A percentile compares a stretch with the other conserved stretches of the same genome.
phyloP scores from a whole-genome alignment of 92 coral and sea anemone species.

The Paramuricea clavata region DNA sequence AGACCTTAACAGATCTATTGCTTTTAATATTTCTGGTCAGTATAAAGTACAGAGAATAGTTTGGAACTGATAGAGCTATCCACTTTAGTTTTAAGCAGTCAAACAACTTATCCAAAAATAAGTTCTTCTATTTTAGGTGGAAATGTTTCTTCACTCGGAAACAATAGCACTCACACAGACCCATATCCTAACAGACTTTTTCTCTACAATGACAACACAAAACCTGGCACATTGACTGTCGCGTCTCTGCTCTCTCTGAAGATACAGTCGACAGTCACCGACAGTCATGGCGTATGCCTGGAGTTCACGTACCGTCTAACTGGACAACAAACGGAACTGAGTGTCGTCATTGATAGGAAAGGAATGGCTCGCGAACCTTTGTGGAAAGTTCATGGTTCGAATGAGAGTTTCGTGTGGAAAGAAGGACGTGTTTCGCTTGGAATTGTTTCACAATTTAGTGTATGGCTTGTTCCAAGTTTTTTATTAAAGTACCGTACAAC shows the following conservation, averaged over 20 bases:
- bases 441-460: not conserved
- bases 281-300: slow-evolving; percentile 15
- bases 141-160: not conserved
- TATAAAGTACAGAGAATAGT: not conserved
- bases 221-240: not conserved
- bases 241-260: not conserved
- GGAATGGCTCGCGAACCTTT: not conserved
- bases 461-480: not conserved
- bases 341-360: not conserved
- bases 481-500: no score
- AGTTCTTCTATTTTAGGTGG: not conserved
- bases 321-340: slow-evolving; percentile 4
- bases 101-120: no score
- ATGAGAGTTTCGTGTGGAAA: not conserved
- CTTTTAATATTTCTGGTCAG: not conserved
- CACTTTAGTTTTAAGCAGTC: no score
- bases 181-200: not conserved
- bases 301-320: slow-evolving; percentile 3
- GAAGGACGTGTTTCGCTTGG: slow-evolving; percentile 16
- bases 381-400: not conserved
- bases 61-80: not conserved
- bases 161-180: not conserved
- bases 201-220: not conserved
- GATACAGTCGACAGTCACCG: not conserved
- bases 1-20: not conserved